Evolutionary conservation across 2,797 vertebrate species (phyloP), one percentile per base, ranked within the genome.

Genomic region (Micromesistius poutassou): DNA sequence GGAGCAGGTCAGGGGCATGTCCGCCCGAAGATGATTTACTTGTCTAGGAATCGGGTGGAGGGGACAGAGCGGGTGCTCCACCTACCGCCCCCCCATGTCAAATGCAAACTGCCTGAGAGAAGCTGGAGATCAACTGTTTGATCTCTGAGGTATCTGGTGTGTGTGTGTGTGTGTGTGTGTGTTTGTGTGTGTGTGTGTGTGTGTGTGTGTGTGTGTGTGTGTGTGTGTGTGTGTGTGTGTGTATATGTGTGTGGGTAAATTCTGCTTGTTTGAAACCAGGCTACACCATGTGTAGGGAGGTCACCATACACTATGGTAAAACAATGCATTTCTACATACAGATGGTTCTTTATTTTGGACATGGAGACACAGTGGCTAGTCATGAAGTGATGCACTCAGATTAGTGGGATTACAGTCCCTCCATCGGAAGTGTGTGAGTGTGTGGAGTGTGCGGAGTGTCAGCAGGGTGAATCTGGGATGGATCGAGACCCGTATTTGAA

Each of bases 71-170:
- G 72, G 46, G 77, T 50, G 74, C 76, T 30, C 19, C 70, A 3
- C 75, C 73, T 25, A 73, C 66, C 28, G 8, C 13, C 12, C 9
- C 30, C 75, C 80, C 77, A 78, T 88, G 85, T 86, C 81, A 90
- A 92, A 93, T 81, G 80, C 77, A 82, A 84, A 87, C 88, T 92
- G 93, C 89, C 92, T 92, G 91, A 86, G 83, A 83, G 81, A 90
- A 83, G 46, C 79, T 84, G 83, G 86, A 86, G 82, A 88, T 85
- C 85, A 79, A 75, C 22, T 83, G 46, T 55, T 55, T 55, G 46
- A 55, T 55, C 16, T 55, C 46, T 22, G 46, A 55, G 46, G 46
- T 55, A 55, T 55, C 46, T 4, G 16, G 14, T 71, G 62, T 36
- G 33, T 46, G 74, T 31, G 42, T 38, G 74, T 14, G 19, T 74